phyloP scores from a whole-genome alignment of 2,113 vertebrate genomes.

The Istiophorus platypterus region DNA sequence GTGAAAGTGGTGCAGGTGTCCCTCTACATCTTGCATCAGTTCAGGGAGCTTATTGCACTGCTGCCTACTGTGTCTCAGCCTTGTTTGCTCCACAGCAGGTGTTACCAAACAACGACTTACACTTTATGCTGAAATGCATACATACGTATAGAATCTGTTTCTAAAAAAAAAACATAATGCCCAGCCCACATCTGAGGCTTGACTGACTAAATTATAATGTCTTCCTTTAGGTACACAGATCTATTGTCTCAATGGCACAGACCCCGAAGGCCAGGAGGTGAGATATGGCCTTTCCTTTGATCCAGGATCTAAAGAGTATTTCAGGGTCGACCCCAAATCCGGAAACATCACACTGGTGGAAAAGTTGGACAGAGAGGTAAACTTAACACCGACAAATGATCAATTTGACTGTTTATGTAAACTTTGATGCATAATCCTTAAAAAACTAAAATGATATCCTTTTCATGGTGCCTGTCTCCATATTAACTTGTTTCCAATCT shows the following conservation, averaged over 20 bases:
- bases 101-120: background rate
- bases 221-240: slow-evolving; percentile 89
- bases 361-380: slow-evolving; percentile 95
- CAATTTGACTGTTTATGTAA: background rate
- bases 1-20: slow-evolving; percentile 49
- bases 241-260: slow-evolving; percentile 94
- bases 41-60: background rate
- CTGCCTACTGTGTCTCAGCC: background rate
- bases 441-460: background rate
- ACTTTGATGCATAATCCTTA: background rate
- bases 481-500: slow-evolving; percentile 23
- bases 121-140: background rate
- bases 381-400: background rate
- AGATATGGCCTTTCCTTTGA: slow-evolving; percentile 92
- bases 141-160: background rate
- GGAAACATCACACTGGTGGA: slow-evolving; percentile 92
- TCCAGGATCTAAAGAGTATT: slow-evolving; percentile 88
- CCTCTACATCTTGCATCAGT: slow-evolving; percentile 27
- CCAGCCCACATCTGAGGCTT: background rate
- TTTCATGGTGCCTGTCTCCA: background rate
- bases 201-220: background rate
- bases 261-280: slow-evolving; percentile 92
- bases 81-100: slow-evolving; percentile 21
- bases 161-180: too few relatives aligned
- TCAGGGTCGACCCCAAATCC: slow-evolving; percentile 87